Percentiles rank a stretch among this genome's conserved stretches.
Evolutionary conservation across 2,888 invertebrate genomes (phyloP).

Genomic region (Drosophila mimetica): DNA sequence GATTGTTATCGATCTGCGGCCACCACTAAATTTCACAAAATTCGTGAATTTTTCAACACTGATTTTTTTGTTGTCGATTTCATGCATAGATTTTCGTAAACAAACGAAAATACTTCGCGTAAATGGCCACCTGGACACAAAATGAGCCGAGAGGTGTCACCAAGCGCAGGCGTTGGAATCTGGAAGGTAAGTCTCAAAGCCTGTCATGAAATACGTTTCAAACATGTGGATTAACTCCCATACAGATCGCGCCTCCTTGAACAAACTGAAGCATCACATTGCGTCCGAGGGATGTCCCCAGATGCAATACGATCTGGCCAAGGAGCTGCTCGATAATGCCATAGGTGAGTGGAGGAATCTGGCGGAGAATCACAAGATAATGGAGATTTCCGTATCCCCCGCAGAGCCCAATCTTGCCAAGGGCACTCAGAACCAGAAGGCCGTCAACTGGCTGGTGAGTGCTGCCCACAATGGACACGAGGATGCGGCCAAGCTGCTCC

Average conservation of each 20-base stretch:
- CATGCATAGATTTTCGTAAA: slow-evolving; percentile 49
- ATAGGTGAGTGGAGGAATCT: slow-evolving; percentile 86
- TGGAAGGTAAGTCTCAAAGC: slow-evolving; percentile 76
- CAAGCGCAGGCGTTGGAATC: slow-evolving; percentile 83
- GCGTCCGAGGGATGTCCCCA: slow-evolving; percentile 96
- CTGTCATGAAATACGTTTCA: not conserved
- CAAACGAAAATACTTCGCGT: slow-evolving; percentile 33
- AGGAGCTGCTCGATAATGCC: slow-evolving; percentile 91
- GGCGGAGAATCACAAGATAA: not conserved
- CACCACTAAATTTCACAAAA: too few relatives aligned
- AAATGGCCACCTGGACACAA: slow-evolving; percentile 84
- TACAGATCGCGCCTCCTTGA: slow-evolving; percentile 84
- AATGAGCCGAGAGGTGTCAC: slow-evolving; percentile 79
- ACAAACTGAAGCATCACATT: slow-evolving; percentile 87
- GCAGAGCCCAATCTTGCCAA: slow-evolving; percentile 77
- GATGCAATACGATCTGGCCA: slow-evolving; percentile 94
- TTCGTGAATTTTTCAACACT: too few relatives aligned
- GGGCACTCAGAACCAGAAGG: slow-evolving; percentile 87
- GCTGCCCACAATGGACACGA: slow-evolving; percentile 96
- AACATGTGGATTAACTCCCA: not conserved
- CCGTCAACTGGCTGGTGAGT: slow-evolving; percentile 95
- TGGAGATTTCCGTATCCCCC: not conserved
- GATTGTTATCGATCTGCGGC: too few relatives aligned
- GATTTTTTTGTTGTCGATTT: too few relatives aligned
- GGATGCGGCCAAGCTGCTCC: slow-evolving; percentile 92